Evolutionary conservation across 1,140 invertebrate genomes (phyloP), one percentile per base, ranked within the genome.

Genomic region (Trichoplusia ni): DNA sequence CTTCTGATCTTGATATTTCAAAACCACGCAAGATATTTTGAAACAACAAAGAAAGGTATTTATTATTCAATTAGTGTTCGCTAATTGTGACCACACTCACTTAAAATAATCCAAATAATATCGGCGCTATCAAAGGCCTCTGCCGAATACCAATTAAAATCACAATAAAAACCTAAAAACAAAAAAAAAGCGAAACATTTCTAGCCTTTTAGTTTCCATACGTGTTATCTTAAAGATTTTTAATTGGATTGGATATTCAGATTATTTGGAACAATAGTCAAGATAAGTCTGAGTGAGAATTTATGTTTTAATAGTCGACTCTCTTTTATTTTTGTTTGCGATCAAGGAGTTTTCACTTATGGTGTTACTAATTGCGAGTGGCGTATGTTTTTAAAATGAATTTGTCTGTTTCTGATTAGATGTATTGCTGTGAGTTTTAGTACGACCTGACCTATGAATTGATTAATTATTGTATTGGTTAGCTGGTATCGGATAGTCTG

Each of bases 261-360:
- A 81, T 83, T 83, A 80, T 78, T 71, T n/a, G n/a, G 67, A 73
- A 82, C 81, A 86, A 81, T 76, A 64, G 71, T 44, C 63, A 58
- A 37, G 42, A 84, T 77, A 86, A 82, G 79, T 73, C 40, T 29
- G 23, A 86, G 83, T 86, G 83, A 86, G 75, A 86, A 86, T 79
- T 79, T 84, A 82, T 86, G 83, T 86, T 81, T 79, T 75, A 73
- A 78, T 77, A 75, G 49, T 67, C 47, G 23, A 40, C 40, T 44
- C 31, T 64, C 40, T 67, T 62, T 63, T 67, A 42, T 67, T 62
- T 77, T 81, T 67, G 71, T 29, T n/a, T n/a, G n/a, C n/a, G n/a
- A n/a, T n/a, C n/a, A 18, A 44, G 23, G 44, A 13, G 8, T 14
- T 47, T 29, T 47, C 37, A 21, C 16, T 29, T 19, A 16, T 9